phyloP scores from a whole-genome alignment of 2,113 vertebrate species.

The Macaca fascicularis region DNA sequence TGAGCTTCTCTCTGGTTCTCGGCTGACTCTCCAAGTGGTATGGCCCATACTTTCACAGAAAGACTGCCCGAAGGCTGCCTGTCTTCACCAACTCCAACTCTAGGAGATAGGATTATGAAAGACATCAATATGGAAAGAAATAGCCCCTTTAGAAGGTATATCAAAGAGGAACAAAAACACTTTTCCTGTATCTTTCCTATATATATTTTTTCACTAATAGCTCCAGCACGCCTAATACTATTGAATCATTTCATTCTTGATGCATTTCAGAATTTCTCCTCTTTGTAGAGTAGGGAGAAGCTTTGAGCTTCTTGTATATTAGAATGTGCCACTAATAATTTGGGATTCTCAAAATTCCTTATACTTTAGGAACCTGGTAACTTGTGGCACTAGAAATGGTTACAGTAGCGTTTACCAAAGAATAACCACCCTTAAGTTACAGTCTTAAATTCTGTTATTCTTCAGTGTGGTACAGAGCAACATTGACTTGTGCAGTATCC shows the following conservation, averaged over 20 bases:
- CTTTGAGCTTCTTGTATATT: conserved; percentile 5
- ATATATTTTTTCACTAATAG: background rate
- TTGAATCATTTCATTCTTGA: background rate
- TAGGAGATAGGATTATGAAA: background rate
- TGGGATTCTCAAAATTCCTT: conserved; percentile 35
- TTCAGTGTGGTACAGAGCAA: background rate
- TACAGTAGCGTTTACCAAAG: background rate
- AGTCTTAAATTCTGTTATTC: background rate
- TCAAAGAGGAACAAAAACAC: background rate
- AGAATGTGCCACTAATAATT: conserved; percentile 26
- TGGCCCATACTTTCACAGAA: background rate
- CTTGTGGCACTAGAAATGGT: conserved; percentile 20
- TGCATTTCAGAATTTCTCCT: background rate
- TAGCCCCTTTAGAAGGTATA: background rate
- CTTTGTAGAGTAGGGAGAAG: background rate
- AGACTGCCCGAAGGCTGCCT: background rate
- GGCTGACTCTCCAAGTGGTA: background rate
- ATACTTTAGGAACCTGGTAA: conserved; percentile 18
- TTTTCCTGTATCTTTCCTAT: background rate
- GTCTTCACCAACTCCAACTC: background rate
- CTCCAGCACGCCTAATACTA: background rate
- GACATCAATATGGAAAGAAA: conserved; percentile 24
- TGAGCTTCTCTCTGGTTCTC: background rate
- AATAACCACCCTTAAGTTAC: conserved; percentile 24
- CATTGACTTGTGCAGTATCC: background rate